phyloP scores from a whole-genome alignment of 2,888 invertebrate species.

The Phymatocera aterrima region DNA sequence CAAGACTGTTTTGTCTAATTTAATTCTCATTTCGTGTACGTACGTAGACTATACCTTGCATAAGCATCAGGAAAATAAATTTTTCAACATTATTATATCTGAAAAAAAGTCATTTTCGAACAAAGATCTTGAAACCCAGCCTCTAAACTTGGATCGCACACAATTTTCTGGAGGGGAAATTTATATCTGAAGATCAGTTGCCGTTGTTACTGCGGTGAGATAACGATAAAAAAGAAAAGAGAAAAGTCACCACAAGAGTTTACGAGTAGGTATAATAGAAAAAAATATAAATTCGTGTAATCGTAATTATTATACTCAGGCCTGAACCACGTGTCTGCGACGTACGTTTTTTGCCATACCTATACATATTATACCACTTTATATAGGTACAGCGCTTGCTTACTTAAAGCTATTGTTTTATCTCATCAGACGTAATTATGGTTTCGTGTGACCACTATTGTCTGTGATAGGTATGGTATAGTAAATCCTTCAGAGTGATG shows the following conservation, averaged over 20 bases:
- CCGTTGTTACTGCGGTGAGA: not conserved
- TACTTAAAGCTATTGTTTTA: conserved; percentile 5
- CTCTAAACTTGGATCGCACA: not conserved
- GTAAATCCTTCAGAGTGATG: not conserved
- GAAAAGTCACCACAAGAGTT: not conserved
- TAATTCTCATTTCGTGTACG: not conserved
- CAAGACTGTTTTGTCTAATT: not conserved
- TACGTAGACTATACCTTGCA: too few relatives aligned
- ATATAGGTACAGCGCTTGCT: not conserved
- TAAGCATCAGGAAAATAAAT: not conserved
- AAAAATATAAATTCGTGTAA: not conserved
- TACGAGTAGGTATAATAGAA: not conserved
- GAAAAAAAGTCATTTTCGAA: not conserved
- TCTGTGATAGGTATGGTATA: conserved; percentile 1
- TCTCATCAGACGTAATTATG: conserved; percentile 6
- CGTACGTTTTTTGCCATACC: not conserved
- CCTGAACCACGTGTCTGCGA: not conserved
- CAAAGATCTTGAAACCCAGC: not conserved
- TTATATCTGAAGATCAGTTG: not conserved
- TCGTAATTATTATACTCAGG: not conserved
- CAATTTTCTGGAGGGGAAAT: not conserved
- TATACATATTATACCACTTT: not conserved
- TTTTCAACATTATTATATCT: not conserved
- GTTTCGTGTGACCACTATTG: not conserved
- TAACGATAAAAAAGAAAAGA: not conserved